Evolutionary conservation across 2,797 vertebrate species (phyloP), one percentile per base, ranked within the genome.

Genomic region (Lepus oiostolus): DNA sequence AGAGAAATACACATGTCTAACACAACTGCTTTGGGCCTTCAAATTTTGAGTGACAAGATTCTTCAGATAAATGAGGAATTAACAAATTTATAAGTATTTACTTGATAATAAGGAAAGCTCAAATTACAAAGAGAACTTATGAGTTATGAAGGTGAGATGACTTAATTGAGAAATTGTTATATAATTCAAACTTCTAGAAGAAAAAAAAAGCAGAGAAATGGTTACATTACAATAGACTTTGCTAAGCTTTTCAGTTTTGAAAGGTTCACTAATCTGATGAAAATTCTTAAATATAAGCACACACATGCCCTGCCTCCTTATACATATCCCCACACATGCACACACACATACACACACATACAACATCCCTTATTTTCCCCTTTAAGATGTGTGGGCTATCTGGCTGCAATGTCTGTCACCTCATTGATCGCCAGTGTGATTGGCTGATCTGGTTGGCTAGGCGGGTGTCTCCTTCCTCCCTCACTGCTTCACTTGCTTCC

Each of bases 61-160:
- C 21, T 77, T 4, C 42, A 70, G 13, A 68, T 38, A 67, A 91
- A 24, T 14, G 5, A 74, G 24, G 16, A 85, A 77, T 11, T 4
- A 68, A 13, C 5, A 77, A 85, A 47, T 60, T 30, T 68, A 77
- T 84, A 58, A 28, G 28, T 58, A 85, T 90, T 87, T 84, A 1
- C 72, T 89, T 68, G 68, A 87, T 65, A 81, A 74, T 35, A 83
- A 84, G 11, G 7, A 24, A 96, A 92, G 28, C 81, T 52, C 7
- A 82, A 85, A 70, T 30, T 91, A 13, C 42, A 90, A 42, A 65
- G 71, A 80, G 17, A 50, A 90, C 32, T 77, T 80, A 22, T 71
- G 11, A 76, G 5, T 42, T 58, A n/a, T 17, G 28, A 70, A 82
- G 14, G 22, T 74, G 16, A 93, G 62, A 83, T 1, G 32, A 79